These are phyloP conservation scores for Pogonophryne albipinna DNA, from an alignment of 2,797 vertebrate genomes.

Conservation along the genomic window DNA sequence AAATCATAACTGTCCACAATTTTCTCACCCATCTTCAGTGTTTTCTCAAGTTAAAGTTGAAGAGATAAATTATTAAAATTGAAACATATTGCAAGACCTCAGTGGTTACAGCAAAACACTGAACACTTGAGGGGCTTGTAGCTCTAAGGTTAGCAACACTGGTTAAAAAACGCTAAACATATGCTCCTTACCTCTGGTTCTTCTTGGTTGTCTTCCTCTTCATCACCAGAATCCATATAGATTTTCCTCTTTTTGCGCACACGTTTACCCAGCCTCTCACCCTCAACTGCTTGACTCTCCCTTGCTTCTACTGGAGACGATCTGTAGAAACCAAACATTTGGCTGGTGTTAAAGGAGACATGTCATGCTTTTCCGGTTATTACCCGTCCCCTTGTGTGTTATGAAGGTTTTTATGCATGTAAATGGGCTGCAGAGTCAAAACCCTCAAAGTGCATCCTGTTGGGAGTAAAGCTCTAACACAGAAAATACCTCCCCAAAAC, in stretches of 20 bases:
- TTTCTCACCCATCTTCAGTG: not conserved
- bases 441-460: too few relatives aligned
- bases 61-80: not conserved
- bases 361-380: too few relatives aligned
- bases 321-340: constrained; percentile 53
- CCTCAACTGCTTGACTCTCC: constrained; percentile 80
- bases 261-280: constrained; percentile 88
- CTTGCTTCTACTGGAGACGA: constrained; percentile 82
- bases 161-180: not conserved
- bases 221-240: constrained; percentile 92
- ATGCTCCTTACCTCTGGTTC: constrained; percentile 86
- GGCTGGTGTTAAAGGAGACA: accelerated
- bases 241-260: constrained; percentile 92
- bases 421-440: too few relatives aligned
- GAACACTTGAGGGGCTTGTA: not conserved
- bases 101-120: not conserved
- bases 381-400: too few relatives aligned
- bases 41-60: not conserved
- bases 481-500: too few relatives aligned
- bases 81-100: not conserved
- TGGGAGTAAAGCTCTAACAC: too few relatives aligned
- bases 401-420: too few relatives aligned
- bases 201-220: constrained; percentile 90
- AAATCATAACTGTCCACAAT: not conserved
- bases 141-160: not conserved